phyloP scores from a whole-genome alignment of 2,113 vertebrate genomes.

The Tetrax tetrax region DNA sequence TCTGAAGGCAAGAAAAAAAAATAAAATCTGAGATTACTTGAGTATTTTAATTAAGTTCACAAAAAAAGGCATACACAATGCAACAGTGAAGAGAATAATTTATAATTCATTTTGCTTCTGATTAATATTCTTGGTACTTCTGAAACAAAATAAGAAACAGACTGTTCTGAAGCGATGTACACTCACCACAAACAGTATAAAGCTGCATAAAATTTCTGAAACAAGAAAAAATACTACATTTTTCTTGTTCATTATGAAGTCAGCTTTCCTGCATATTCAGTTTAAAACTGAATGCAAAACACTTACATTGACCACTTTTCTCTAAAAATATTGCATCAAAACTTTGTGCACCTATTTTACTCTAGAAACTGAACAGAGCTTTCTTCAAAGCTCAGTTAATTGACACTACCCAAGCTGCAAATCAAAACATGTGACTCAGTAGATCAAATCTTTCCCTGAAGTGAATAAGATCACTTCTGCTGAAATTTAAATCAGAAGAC shows the following conservation, averaged over 20 bases:
- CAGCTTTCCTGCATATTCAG: background rate
- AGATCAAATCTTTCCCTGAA: background rate
- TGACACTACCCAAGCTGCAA: background rate
- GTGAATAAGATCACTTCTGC: background rate
- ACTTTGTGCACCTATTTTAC: background rate
- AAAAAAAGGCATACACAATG: background rate
- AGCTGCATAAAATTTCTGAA: background rate
- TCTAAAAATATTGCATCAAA: background rate
- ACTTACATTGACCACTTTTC: background rate
- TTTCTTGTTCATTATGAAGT: background rate
- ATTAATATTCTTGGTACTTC: background rate
- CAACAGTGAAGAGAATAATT: background rate
- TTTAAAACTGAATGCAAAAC: background rate
- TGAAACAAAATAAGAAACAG: background rate
- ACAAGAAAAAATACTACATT: background rate
- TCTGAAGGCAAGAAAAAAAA: constrained; percentile 69
- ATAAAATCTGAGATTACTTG: background rate
- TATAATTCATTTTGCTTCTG: background rate
- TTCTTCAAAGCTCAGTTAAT: background rate
- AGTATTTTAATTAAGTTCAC: background rate
- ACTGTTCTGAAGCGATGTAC: background rate
- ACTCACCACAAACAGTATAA: background rate
- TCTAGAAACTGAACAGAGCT: background rate
- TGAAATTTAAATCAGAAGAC: background rate
- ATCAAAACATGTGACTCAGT: background rate